phyloP scores from a whole-genome alignment of 2,113 vertebrate genomes.

The Coptodon rendalli region DNA sequence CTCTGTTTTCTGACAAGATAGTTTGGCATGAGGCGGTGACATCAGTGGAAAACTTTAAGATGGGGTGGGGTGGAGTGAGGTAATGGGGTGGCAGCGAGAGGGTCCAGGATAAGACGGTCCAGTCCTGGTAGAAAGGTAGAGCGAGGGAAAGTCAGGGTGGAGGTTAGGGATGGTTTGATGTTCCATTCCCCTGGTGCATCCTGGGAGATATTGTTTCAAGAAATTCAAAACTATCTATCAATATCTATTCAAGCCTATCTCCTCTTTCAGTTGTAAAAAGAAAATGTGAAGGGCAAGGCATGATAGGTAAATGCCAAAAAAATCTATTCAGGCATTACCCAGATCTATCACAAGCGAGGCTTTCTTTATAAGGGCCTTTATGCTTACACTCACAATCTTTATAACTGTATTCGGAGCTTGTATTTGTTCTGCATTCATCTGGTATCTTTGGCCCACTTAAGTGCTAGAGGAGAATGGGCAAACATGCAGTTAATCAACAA shows the following conservation, averaged over 20 bases:
- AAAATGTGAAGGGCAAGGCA: constrained; percentile 47
- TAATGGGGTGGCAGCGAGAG: not conserved
- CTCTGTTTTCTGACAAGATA: constrained; percentile 12
- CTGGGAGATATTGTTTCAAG: constrained; percentile 65
- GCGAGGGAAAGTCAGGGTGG: constrained; percentile 18
- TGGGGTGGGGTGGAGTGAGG: not conserved
- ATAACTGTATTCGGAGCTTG: constrained; percentile 2
- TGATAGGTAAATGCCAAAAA: constrained; percentile 7
- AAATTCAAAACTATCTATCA: constrained; percentile 64
- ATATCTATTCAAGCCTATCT: constrained; percentile 52
- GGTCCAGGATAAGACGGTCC: not conserved
- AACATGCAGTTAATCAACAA: constrained; percentile 59
- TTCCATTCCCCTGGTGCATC: constrained; percentile 61
- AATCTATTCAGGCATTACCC: not conserved
- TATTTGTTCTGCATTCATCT: constrained; percentile 21
- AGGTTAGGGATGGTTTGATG: constrained; percentile 38
- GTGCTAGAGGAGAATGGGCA: constrained; percentile 50
- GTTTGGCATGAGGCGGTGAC: not conserved
- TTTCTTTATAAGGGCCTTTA: not conserved
- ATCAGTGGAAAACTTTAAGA: constrained; percentile 27
- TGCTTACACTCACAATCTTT: not conserved
- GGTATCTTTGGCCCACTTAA: constrained; percentile 32
- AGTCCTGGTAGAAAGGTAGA: not conserved
- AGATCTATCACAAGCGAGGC: not conserved
- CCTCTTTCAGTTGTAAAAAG: constrained; percentile 50